These are phyloP conservation scores for Zelostemma sp. DNA, from an alignment of 1,140 invertebrate genomes.

Conservation along the genomic window DNA sequence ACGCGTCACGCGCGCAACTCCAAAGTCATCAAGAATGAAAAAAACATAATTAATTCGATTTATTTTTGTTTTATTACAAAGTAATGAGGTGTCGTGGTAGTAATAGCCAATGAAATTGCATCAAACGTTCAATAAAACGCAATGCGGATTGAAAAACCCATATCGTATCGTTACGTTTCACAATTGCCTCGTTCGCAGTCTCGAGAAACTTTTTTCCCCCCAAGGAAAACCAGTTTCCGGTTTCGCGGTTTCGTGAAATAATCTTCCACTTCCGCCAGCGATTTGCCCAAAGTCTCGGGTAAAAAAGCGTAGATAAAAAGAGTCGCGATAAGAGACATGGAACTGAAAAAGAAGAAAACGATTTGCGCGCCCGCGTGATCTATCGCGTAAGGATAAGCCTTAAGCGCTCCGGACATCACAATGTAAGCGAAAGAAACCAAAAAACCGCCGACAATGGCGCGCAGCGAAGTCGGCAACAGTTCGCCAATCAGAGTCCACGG, in stretches of 20 bases:
- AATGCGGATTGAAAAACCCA: too few species aligned
- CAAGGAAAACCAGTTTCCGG: too few species aligned
- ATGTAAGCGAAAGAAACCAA: conserved; percentile 75
- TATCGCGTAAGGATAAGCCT: conserved; percentile 73
- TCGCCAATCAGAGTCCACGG: conserved; percentile 77
- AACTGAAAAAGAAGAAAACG: conserved; percentile 76
- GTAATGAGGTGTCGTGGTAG: too few species aligned
- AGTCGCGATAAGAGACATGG: conserved; percentile 72
- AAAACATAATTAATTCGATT: too few species aligned
- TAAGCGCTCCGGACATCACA: conserved; percentile 76
- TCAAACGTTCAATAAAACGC: too few species aligned
- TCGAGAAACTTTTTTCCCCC: too few species aligned
- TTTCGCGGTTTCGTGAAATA: conserved; percentile 47
- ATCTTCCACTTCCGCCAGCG: conserved; percentile 72
- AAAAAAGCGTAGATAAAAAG: conserved; percentile 75
- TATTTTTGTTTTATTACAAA: too few species aligned
- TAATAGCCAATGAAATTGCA: too few species aligned
- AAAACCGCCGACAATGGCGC: conserved; percentile 71
- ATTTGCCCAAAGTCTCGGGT: conserved; percentile 82
- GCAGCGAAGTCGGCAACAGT: conserved; percentile 71
- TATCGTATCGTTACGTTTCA: too few species aligned
- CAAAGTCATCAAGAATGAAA: too few species aligned
- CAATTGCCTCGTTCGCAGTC: too few species aligned
- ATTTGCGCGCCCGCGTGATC: conserved; percentile 67
- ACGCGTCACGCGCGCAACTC: too few species aligned